Percentiles rank a stretch among this genome's conserved stretches.
These are phyloP conservation scores for Perca fluviatilis DNA, from an alignment of 2,113 vertebrate species.

Conservation along the genomic window DNA sequence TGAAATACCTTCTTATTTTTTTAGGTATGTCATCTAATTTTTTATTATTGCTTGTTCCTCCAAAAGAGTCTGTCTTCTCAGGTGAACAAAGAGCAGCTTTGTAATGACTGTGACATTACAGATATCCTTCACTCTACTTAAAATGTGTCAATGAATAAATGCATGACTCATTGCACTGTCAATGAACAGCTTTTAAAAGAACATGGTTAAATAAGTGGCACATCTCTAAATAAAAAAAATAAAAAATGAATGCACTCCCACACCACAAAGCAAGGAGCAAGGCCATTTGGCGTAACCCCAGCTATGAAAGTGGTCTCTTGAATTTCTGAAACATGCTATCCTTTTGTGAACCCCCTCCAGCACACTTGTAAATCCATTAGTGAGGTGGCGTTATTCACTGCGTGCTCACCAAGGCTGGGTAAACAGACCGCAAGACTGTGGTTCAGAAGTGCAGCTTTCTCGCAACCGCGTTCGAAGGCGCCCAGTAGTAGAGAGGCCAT, in stretches of 20 bases:
- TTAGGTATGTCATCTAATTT: slow-evolving; percentile 21
- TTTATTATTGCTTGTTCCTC: not conserved
- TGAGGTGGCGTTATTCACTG: slow-evolving; percentile 64
- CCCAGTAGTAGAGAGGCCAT: slow-evolving; percentile 57
- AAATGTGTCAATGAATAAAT: slow-evolving; percentile 43
- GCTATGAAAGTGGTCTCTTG: slow-evolving; percentile 51
- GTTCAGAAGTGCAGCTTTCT: slow-evolving; percentile 56
- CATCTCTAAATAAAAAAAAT: slow-evolving; percentile 30
- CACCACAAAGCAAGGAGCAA: slow-evolving; percentile 18
- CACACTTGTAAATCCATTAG: slow-evolving; percentile 76
- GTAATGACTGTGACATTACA: slow-evolving; percentile 33
- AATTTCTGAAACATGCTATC: slow-evolving; percentile 59
- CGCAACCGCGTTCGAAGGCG: slow-evolving; percentile 61
- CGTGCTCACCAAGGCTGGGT: slow-evolving; percentile 54
- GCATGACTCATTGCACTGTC: slow-evolving; percentile 38
- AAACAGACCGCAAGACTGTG: slow-evolving; percentile 63
- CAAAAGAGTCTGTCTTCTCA: slow-evolving; percentile 12
- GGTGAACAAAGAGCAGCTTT: slow-evolving; percentile 3
- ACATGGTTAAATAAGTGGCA: slow-evolving; percentile 16
- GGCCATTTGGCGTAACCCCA: slow-evolving; percentile 54
- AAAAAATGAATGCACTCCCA: slow-evolving; percentile 38
- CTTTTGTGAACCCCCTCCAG: slow-evolving; percentile 67
- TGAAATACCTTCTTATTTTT: slow-evolving; percentile 19
- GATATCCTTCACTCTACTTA: slow-evolving; percentile 26
- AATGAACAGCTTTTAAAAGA: slow-evolving; percentile 26